phyloP scores from a whole-genome alignment of 2,113 vertebrate genomes.

The Tor tambroides region DNA sequence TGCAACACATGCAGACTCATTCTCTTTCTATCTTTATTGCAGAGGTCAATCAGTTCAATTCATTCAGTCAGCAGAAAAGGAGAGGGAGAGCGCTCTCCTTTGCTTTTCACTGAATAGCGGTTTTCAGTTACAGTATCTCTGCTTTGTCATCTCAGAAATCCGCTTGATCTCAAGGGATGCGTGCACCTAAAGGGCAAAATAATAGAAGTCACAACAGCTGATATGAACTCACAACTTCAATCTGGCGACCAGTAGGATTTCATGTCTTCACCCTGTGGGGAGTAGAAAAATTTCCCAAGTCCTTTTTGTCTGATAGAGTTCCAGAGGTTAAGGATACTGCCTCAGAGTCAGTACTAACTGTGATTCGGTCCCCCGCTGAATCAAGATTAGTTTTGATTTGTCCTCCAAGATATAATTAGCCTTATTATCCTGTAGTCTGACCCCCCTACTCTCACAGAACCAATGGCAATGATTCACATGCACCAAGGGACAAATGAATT shows the following conservation, averaged over 20 bases:
- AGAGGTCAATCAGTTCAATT: conserved; percentile 12
- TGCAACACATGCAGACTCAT: background rate
- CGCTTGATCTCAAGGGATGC: background rate
- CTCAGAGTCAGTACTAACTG: background rate
- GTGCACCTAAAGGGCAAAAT: conserved; percentile 29
- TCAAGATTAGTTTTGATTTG: conserved; percentile 32
- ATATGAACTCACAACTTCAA: conserved; percentile 21
- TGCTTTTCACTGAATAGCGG: conserved; percentile 15
- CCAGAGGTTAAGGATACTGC: background rate
- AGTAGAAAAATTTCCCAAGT: background rate
- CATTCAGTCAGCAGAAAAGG: conserved; percentile 18
- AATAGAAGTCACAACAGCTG: conserved; percentile 14
- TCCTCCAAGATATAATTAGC: conserved; percentile 44
- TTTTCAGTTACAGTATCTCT: conserved; percentile 24
- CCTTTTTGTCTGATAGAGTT: conserved; percentile 1
- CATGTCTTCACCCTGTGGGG: background rate
- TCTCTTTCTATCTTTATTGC: conserved; percentile 20
- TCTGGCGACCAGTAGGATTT: conserved; percentile 9
- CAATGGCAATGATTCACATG: conserved; percentile 22
- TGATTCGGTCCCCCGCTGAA: conserved; percentile 1
- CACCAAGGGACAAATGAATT: background rate
- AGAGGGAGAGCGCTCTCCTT: background rate
- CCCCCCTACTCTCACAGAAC: background rate
- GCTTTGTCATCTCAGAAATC: conserved; percentile 41
- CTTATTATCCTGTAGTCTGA: conserved; percentile 24